These are phyloP conservation scores for Danio tinwini DNA, from an alignment of 2,797 vertebrate genomes.

Conservation along the genomic window DNA sequence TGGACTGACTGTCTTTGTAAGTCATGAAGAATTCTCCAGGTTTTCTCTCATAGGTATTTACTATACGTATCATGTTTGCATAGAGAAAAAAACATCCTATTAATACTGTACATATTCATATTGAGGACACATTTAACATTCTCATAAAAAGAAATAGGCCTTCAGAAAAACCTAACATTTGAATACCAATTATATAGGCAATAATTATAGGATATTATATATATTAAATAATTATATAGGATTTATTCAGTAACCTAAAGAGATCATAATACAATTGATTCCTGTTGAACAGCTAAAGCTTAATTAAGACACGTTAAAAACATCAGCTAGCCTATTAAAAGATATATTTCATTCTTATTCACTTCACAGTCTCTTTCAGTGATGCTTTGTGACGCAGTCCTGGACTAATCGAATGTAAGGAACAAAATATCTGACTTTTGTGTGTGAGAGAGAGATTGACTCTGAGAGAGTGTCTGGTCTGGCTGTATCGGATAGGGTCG, in stretches of 20 bases:
- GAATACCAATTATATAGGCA: not conserved
- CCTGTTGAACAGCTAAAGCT: not conserved
- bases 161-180: not conserved
- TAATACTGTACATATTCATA: not conserved
- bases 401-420: not conserved
- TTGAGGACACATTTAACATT: not conserved
- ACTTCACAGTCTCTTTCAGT: not conserved
- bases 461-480: not conserved
- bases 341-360: not conserved
- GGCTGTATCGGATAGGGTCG: not conserved
- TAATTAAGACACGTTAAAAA: not conserved
- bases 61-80: not conserved
- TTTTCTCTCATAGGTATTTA: not conserved
- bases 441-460: not conserved
- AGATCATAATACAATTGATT: not conserved
- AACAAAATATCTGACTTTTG: slow-evolving; percentile 9
- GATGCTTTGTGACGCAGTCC: not conserved
- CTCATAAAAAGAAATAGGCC: not conserved
- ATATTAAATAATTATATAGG: no score
- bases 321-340: not conserved
- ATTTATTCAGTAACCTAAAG: not conserved
- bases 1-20: slow-evolving; percentile 31
- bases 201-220: no score
- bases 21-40: not conserved
- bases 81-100: not conserved